Evolutionary conservation across 2,797 vertebrate genomes (phyloP), one percentile per base, ranked within the genome.

Genomic region (Heterohyrax brucei): DNA sequence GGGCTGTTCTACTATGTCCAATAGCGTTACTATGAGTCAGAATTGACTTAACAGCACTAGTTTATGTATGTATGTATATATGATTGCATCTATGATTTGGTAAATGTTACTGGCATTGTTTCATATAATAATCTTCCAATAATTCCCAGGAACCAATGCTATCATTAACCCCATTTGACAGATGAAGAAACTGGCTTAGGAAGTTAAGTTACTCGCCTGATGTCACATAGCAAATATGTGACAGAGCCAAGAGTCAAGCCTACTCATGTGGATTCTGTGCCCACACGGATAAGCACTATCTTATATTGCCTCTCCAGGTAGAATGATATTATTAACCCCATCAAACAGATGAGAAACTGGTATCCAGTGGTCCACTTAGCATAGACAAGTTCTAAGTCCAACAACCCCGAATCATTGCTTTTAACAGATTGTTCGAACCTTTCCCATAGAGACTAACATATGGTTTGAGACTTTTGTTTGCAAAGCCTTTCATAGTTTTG

Each of bases 141-240:
- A 85, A 46, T 10, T 26, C 44, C 82, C 78, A 14, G 50, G 46
- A 75, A 10, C 1, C 50, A 91, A 28, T 81, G 21, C 50, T 79
- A 89, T 82, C 79, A 59, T 79, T 87, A 87, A 83, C 39, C 12
- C 24, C 64, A 94, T 89, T 82, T 83, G 77, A 73, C 39, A 91
- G 24, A 94, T 30, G 83, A 82, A 85, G n/a, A 95, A 93, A 81
- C 26, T 46, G 26, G n/a, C 87, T 93, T 26, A 13, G n/a, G 84
- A 14, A 56, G 53, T 56, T 56, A 56, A 56, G 24, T 92, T 84
- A 84, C 53, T 84, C 90, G 21, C 13, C n/a, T 24, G 78, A 82
- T 70, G 62, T 78, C 53, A 56, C 53, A 56, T 56, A 56, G 53
- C 53, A 56, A 56, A 48, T 78, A 82, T 78, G 64, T 87, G 33